Evolutionary conservation across 2,797 vertebrate species (phyloP).

Genomic region (Prionace glauca): DNA sequence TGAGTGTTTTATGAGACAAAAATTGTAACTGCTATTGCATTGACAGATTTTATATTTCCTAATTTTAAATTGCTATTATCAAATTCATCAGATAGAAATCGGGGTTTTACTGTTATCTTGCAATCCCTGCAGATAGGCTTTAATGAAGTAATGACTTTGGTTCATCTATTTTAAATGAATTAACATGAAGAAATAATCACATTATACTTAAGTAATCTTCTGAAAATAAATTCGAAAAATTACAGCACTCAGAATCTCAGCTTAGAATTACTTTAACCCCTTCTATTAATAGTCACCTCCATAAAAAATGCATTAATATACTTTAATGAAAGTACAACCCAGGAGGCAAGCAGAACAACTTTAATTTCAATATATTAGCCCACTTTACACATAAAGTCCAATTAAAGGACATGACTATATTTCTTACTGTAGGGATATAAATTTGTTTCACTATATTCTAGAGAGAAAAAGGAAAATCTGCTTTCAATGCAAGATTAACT

Average conservation of each 20-base stretch:
- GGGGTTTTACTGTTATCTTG: neutral
- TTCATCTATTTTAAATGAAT: slow-evolving; percentile 24
- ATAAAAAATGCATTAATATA: neutral
- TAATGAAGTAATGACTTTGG: neutral
- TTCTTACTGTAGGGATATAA: neutral
- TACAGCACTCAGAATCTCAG: neutral
- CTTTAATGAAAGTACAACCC: slow-evolving; percentile 4
- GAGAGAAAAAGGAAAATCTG: neutral
- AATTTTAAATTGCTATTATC: neutral
- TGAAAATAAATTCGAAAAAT: neutral
- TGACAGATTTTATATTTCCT: neutral
- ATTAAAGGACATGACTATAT: neutral
- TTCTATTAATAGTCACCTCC: slow-evolving; percentile 1
- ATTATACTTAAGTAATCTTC: neutral
- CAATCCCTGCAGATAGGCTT: neutral
- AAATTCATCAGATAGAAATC: neutral
- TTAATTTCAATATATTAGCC: neutral
- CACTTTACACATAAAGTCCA: neutral
- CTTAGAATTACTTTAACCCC: neutral
- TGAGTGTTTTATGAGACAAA: slow-evolving; percentile 14
- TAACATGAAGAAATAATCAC: slow-evolving; percentile 3
- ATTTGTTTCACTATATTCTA: neutral
- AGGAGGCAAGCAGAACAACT: neutral
- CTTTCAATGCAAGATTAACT: neutral
- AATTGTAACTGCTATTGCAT: neutral